phyloP scores from a whole-genome alignment of 2,113 vertebrate species.

The Anoplopoma fimbria region DNA sequence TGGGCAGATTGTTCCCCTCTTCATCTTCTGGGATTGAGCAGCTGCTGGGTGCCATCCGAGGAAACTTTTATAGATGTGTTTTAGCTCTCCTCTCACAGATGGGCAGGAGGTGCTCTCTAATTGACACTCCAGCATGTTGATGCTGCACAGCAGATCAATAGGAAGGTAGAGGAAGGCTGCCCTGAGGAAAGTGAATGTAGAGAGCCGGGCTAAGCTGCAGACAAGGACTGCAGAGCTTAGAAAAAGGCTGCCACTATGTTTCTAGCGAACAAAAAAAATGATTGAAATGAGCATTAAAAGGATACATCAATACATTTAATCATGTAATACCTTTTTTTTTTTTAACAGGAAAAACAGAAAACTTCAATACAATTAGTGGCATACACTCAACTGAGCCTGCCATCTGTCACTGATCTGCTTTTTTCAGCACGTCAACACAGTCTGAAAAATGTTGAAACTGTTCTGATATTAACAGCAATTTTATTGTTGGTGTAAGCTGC shows the following conservation, averaged over 20 bases:
- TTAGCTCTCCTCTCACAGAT: slow-evolving; percentile 65
- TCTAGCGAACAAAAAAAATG: slow-evolving; percentile 29
- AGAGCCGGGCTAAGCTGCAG: slow-evolving; percentile 46
- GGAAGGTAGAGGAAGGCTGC: slow-evolving; percentile 66
- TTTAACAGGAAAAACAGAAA: neutral
- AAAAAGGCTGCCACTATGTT: slow-evolving; percentile 34
- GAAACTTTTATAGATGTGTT: slow-evolving; percentile 59
- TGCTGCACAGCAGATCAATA: slow-evolving; percentile 78
- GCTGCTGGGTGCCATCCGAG: slow-evolving; percentile 53
- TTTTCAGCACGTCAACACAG: slow-evolving; percentile 12
- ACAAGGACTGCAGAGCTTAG: slow-evolving; percentile 34
- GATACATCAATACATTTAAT: slow-evolving; percentile 24
- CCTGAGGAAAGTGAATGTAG: slow-evolving; percentile 65
- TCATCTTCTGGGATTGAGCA: slow-evolving; percentile 54
- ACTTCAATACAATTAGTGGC: slow-evolving; percentile 5
- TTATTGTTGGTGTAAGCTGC: neutral
- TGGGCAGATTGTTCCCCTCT: slow-evolving; percentile 37
- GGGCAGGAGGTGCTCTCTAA: slow-evolving; percentile 76
- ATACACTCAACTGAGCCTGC: neutral
- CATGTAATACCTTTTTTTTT: slow-evolving; percentile 18
- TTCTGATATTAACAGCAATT: neutral
- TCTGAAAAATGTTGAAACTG: neutral
- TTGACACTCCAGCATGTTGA: slow-evolving; percentile 79
- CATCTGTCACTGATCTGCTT: slow-evolving; percentile 39
- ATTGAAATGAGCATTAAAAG: slow-evolving; percentile 36